Percentiles rank a stretch among this genome's conserved stretches.
Conservation (phyloP, 2,113 vertebrate species). For the Orientallactaga bullata region DNA sequence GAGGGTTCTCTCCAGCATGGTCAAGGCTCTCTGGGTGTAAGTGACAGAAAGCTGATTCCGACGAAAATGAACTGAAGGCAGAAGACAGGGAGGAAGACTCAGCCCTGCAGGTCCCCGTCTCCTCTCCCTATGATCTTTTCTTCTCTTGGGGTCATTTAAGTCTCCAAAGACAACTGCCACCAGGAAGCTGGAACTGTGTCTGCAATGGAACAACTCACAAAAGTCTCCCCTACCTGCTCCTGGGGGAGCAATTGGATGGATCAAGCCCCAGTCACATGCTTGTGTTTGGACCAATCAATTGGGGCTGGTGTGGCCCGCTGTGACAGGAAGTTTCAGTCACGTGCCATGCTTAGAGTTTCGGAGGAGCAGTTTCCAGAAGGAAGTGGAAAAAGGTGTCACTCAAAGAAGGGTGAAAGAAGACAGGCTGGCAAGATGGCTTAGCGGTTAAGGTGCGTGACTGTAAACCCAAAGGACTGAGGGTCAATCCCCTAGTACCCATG, state of each 20-base stretch:
- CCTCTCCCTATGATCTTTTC: neutral
- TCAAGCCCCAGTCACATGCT: neutral
- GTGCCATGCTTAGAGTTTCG: neutral
- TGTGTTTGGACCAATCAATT: neutral
- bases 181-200: neutral
- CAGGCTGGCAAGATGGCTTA: too few species aligned
- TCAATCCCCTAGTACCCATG: too few species aligned
- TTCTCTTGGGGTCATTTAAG: neutral
- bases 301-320: neutral
- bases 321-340: neutral
- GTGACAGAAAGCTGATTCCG: neutral
- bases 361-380: neutral
- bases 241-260: constrained; percentile 40
- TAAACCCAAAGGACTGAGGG: too few species aligned
- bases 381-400: neutral
- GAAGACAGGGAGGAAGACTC: neutral
- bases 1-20: neutral
- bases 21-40: neutral
- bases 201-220: neutral
- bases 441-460: too few species aligned
- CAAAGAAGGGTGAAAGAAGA: neutral
- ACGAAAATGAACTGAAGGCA: neutral
- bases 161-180: neutral
- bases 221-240: neutral
- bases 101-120: neutral